Conservation (phyloP, 2,888 invertebrate genomes). For the Apodemia mormo region DNA sequence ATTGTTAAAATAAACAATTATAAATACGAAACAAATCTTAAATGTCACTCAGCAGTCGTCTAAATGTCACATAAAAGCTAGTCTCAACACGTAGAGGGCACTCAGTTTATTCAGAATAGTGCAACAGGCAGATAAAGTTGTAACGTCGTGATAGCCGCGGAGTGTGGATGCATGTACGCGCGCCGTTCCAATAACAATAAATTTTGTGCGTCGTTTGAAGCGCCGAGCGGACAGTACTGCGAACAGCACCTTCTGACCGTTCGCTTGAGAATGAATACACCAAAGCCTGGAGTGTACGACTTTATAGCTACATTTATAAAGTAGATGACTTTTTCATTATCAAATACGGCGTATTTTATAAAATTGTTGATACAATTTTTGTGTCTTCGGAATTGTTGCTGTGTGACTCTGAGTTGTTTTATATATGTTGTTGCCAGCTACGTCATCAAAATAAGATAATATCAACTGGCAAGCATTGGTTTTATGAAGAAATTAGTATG, state of each 20-base stretch:
- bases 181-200: conserved; percentile 79
- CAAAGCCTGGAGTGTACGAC: conserved; percentile 22
- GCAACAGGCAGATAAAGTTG: conserved; percentile 68
- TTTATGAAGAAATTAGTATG: too few relatives aligned
- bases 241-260: conserved; percentile 31
- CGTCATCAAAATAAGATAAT: too few relatives aligned
- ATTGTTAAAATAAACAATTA: conserved; percentile 14
- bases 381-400: too few relatives aligned
- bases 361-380: too few relatives aligned
- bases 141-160: conserved; percentile 75
- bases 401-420: too few relatives aligned
- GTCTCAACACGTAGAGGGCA: conserved; percentile 36
- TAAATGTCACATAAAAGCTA: conserved; percentile 42
- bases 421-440: too few relatives aligned
- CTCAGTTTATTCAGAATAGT: conserved; percentile 45
- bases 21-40: conserved; percentile 27
- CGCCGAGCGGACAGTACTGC: conserved; percentile 50
- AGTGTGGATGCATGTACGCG: conserved; percentile 80
- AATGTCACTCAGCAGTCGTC: conserved; percentile 38
- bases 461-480: too few relatives aligned
- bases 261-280: conserved; percentile 27
- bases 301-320: conserved; percentile 4
- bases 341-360: neutral
- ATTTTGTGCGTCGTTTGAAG: conserved; percentile 75
- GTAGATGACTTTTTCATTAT: conserved; percentile 17